Evolutionary conservation across 2,888 invertebrate genomes (phyloP).

Genomic region (Saturnia pavonia): DNA sequence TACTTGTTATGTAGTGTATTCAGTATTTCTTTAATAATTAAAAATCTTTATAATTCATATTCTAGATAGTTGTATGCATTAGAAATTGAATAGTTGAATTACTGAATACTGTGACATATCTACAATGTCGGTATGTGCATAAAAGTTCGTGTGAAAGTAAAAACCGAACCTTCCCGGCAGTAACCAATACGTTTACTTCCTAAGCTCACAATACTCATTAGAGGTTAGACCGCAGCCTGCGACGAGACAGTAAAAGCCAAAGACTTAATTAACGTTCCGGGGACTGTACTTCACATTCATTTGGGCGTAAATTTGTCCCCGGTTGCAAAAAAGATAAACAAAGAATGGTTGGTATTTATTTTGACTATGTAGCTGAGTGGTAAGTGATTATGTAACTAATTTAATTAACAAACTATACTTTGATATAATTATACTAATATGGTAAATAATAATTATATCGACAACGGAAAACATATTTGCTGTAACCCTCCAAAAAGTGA

Average conservation of each 20-base stretch:
- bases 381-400: not conserved
- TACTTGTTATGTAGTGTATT: too few relatives aligned
- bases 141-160: slow-evolving; percentile 2
- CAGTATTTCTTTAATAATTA: not conserved
- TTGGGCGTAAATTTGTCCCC: slow-evolving; percentile 67
- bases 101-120: not conserved
- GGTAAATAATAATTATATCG: too few relatives aligned
- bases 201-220: slow-evolving; percentile 55
- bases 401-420: not conserved
- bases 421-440: not conserved
- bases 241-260: slow-evolving; percentile 65
- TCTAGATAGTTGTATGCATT: not conserved
- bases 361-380: not conserved
- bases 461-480: too few relatives aligned
- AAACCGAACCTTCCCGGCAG: slow-evolving; percentile 2
- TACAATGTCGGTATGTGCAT: not conserved
- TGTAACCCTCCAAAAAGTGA: too few relatives aligned
- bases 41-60: not conserved
- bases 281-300: slow-evolving; percentile 61
- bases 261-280: slow-evolving; percentile 72
- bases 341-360: slow-evolving; percentile 50
- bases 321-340: slow-evolving; percentile 74
- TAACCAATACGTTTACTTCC: slow-evolving; percentile 18
- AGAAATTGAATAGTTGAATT: not conserved
- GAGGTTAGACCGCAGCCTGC: slow-evolving; percentile 49